Evolutionary conservation across 2,113 vertebrate genomes (phyloP), one percentile per base, ranked within the genome.

Genomic region (Ahaetulla prasina): DNA sequence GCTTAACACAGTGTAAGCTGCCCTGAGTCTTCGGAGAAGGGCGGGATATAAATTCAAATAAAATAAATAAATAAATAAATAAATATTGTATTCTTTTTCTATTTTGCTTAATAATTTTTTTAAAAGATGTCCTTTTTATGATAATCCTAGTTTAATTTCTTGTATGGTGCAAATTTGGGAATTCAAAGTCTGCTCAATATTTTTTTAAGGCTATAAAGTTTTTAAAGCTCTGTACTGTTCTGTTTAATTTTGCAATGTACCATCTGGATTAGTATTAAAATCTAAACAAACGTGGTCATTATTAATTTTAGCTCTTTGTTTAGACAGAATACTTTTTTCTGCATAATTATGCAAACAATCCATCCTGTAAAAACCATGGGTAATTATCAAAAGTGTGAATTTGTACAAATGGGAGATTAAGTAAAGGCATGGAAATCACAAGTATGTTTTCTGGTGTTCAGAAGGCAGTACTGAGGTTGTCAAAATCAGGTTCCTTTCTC

Each of bases 301-400:
- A 85, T 92, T 92, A 92, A 92, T 84, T 84, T 92, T 84, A 22
- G 63, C 22, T 92, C 18, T 57, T 50, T 57, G 20, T 84, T 92
- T 89, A 55, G 52, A 57, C 11, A n/a, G 53, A 53, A 35, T 27
- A 47, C 14, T 16, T 88, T 53, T 74, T 27, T n/a, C 52, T 57
- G 39, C 52, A 10, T 35, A 92, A 47, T 57, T 85, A 8, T 92
- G 23, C 16, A 25, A 92, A 84, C 47, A 50, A 43, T 85, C 18
- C 30, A 39, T 16, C 47, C 86, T 68, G n/a, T 39, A 80, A 80
- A 74, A 39, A 39, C 9, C 18, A 23, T 35, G 23, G 60, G 45
- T 25, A 87, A 87, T 23, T 35, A 63, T 22, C 47, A 55, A 80
- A 80, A 27, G 23, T 54, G 68, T 80, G 68, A 80, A 80, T 80